Evolutionary conservation across 1,140 invertebrate genomes (phyloP).

Genomic region (Medauroidea extradentata): DNA sequence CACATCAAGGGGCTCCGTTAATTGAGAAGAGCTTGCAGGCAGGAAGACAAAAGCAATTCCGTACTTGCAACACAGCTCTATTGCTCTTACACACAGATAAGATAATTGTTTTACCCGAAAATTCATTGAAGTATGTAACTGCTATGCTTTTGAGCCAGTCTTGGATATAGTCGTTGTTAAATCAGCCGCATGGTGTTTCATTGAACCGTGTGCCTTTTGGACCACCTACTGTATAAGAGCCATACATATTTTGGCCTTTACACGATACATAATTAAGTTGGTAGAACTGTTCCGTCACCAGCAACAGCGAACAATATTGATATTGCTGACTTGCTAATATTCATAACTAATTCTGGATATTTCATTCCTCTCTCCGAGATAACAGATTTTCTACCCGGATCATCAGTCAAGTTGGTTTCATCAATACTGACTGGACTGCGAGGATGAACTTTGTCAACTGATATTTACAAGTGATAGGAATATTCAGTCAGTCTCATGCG

Average conservation of each 20-base stretch:
- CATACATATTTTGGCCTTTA: constrained; percentile 21
- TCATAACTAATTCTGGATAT: constrained; percentile 33
- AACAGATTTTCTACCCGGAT: constrained; percentile 33
- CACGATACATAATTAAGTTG: constrained; percentile 25
- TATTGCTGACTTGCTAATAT: constrained; percentile 19
- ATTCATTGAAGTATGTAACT: constrained; percentile 26
- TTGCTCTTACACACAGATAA: constrained; percentile 28
- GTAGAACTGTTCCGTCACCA: constrained; percentile 20
- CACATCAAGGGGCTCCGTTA: constrained; percentile 39
- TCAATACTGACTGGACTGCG: constrained; percentile 40
- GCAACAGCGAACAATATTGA: constrained; percentile 29
- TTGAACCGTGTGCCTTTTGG: constrained; percentile 23
- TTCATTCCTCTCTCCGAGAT: constrained; percentile 31
- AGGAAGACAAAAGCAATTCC: constrained; percentile 37
- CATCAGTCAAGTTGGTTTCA: constrained; percentile 42
- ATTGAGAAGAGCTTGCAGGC: constrained; percentile 39
- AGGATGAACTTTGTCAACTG: constrained; percentile 9
- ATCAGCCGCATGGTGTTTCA: constrained; percentile 33
- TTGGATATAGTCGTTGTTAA: constrained; percentile 31
- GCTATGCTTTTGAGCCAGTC: constrained; percentile 27
- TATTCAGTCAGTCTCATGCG: too few species aligned
- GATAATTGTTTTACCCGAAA: constrained; percentile 27
- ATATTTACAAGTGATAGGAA: too few species aligned
- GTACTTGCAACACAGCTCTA: constrained; percentile 28
- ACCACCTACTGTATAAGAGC: constrained; percentile 23